Evolutionary conservation across 37 sponge, comb jelly and placozoan species (phyloP).

Genomic region (Halichondria panicea): DNA sequence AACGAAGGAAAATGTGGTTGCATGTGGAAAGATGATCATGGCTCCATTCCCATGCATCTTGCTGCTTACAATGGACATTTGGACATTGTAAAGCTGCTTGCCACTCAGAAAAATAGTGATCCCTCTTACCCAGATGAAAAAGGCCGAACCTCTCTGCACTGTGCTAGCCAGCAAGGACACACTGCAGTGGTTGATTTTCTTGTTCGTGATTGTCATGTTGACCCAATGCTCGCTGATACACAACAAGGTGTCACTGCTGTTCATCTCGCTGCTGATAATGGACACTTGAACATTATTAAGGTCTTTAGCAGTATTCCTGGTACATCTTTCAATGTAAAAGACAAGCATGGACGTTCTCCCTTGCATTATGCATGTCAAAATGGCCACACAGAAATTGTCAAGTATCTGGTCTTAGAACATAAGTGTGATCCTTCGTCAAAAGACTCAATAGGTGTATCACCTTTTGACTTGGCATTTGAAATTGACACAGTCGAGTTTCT

Average conservation of each 20-base stretch:
- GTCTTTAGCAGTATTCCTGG: slow-evolving; percentile 27
- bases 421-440: not conserved
- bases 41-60: slow-evolving; percentile 68
- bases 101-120: slow-evolving; percentile 10
- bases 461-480: slow-evolving; percentile 53
- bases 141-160: slow-evolving; percentile 58
- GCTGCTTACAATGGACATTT: slow-evolving; percentile 61
- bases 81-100: slow-evolving; percentile 55
- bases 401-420: slow-evolving; percentile 26
- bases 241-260: slow-evolving; percentile 21
- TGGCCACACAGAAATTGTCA: slow-evolving; percentile 58
- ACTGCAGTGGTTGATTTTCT: slow-evolving; percentile 50
- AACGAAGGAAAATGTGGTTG: not conserved
- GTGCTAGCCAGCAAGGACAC: slow-evolving; percentile 72
- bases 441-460: slow-evolving; percentile 41
- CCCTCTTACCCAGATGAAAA: slow-evolving; percentile 21
- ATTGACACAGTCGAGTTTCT: slow-evolving; percentile 38
- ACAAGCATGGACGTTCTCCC: slow-evolving; percentile 7
- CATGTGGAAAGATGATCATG: slow-evolving; percentile 39
- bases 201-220: slow-evolving; percentile 18
- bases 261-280: slow-evolving; percentile 51
- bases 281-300: slow-evolving; percentile 20
- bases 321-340: slow-evolving; percentile 4
- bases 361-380: slow-evolving; percentile 49
- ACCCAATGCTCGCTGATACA: slow-evolving; percentile 1